These are phyloP conservation scores for Cyprinodon brontotheroides DNA, from an alignment of 2,113 vertebrate species.

Conservation along the genomic window DNA sequence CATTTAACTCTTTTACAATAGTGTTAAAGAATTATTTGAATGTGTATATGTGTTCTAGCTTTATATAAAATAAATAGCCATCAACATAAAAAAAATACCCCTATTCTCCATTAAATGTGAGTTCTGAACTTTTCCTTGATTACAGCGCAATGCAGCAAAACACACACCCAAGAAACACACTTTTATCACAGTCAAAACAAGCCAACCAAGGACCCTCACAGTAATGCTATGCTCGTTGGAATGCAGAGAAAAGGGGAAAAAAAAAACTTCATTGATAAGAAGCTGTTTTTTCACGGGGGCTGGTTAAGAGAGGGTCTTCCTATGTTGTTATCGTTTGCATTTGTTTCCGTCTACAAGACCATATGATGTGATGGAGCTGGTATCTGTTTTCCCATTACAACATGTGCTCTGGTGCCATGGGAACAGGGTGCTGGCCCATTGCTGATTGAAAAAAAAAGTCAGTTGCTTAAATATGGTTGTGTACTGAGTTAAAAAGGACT, in stretches of 20 bases:
- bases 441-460: constrained; percentile 35
- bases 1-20: not conserved
- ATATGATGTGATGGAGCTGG: constrained; percentile 59
- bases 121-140: not conserved
- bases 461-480: constrained; percentile 24
- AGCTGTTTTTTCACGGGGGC: constrained; percentile 68
- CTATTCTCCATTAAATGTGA: not conserved
- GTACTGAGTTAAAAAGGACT: constrained; percentile 13
- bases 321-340: constrained; percentile 69
- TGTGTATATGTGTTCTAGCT: not conserved
- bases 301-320: not conserved
- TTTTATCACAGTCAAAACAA: constrained; percentile 75
- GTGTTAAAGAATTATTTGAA: not conserved
- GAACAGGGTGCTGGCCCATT: constrained; percentile 51
- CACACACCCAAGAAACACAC: not conserved
- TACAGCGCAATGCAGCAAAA: not conserved
- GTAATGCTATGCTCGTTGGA: constrained; percentile 44
- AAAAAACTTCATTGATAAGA: constrained; percentile 68
- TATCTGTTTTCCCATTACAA: constrained; percentile 76
- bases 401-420: constrained; percentile 60
- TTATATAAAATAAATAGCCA: not conserved
- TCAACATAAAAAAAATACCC: not conserved
- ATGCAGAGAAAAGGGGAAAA: constrained; percentile 61
- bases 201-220: constrained; percentile 57
- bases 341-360: constrained; percentile 69